Percentiles rank a stretch among this genome's conserved stretches.
Evolutionary conservation across 2,888 invertebrate genomes (phyloP).

Genomic region (Oscheius sp.): DNA sequence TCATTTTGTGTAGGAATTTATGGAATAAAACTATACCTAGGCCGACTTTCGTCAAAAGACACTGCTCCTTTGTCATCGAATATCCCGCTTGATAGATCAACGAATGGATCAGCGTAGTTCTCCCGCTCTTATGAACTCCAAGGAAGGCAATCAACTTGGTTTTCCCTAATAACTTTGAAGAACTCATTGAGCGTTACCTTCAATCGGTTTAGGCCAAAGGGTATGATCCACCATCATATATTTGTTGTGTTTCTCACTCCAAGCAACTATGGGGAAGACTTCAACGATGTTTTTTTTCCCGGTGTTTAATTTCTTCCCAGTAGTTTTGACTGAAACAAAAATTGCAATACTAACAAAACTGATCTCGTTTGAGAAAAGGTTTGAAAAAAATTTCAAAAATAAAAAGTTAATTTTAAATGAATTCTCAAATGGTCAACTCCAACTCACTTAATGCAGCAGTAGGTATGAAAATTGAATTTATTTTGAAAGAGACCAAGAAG

Average conservation of each 20-base stretch:
- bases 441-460: no score
- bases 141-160: conserved; percentile 16
- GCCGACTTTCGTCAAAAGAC: conserved; percentile 7
- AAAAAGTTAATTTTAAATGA: no score
- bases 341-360: no score
- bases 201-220: conserved; percentile 5
- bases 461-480: no score
- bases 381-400: no score
- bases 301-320: neutral
- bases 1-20: no score
- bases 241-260: conserved; percentile 20
- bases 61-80: conserved; percentile 11
- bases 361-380: no score
- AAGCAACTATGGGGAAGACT: conserved; percentile 4
- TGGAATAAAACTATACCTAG: neutral
- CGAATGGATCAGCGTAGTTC: conserved; percentile 5
- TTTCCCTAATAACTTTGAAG: neutral
- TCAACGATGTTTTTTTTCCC: neutral
- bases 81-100: conserved; percentile 5
- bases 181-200: neutral
- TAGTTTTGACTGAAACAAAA: no score
- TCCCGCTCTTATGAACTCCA: conserved; percentile 10
- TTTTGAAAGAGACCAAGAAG: no score
- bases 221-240: conserved; percentile 16
- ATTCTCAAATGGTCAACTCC: no score